Percentiles rank a stretch among this genome's conserved stretches.
phyloP scores from a whole-genome alignment of 2,113 vertebrate genomes.

The Rhizomys pruinosus region DNA sequence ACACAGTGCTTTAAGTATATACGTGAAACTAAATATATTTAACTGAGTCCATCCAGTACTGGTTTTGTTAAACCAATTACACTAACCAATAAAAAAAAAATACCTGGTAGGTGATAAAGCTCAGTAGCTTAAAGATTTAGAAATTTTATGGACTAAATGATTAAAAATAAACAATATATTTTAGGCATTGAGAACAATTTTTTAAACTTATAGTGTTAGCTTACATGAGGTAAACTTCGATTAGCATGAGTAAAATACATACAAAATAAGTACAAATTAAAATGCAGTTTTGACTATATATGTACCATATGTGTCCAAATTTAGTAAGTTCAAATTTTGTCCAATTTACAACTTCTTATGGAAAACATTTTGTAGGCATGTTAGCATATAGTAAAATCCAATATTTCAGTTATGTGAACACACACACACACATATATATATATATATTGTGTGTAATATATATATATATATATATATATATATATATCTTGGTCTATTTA shows the following conservation, averaged over 20 bases:
- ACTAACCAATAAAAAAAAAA: slow-evolving; percentile 25
- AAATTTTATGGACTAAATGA: slow-evolving; percentile 30
- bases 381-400: slow-evolving; percentile 10
- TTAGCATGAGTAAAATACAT: neutral
- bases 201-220: neutral
- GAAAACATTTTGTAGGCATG: neutral
- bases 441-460: rapidly evolving
- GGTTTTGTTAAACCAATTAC: neutral
- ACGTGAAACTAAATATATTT: slow-evolving; percentile 49
- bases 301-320: neutral
- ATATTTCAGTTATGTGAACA: neutral
- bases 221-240: neutral
- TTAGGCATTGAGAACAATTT: neutral
- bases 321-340: slow-evolving; percentile 25
- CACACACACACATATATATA: rapidly evolving
- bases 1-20: neutral
- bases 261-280: slow-evolving; percentile 19
- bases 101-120: neutral
- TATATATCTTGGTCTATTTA: slow-evolving; percentile 2
- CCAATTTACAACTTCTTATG: neutral
- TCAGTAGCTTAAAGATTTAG: neutral
- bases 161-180: slow-evolving; percentile 2
- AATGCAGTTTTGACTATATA: neutral
- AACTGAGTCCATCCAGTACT: slow-evolving; percentile 26
- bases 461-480: too few relatives aligned